Percentiles rank a stretch among this genome's conserved stretches.
Evolutionary conservation across 23 tunicate species (phyloP).

Genomic region (Diplosoma virens): DNA sequence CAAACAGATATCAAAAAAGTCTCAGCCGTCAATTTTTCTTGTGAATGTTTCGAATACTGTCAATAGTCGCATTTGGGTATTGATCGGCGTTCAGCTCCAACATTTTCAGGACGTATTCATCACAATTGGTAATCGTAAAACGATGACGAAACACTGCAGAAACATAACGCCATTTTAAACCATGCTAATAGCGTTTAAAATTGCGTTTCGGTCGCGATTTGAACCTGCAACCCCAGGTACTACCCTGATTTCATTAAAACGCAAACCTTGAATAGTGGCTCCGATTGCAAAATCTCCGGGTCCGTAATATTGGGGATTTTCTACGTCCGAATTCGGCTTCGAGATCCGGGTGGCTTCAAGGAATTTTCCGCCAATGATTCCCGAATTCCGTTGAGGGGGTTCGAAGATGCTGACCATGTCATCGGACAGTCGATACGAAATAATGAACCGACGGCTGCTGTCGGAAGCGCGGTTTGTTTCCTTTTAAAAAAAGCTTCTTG

Average conservation of each 20-base stretch:
- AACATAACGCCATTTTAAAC: not conserved
- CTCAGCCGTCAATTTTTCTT: slow-evolving; percentile 16
- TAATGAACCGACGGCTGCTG: slow-evolving; percentile 60
- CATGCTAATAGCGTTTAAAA: too few species aligned
- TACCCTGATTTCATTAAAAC: not conserved
- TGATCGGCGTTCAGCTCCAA: slow-evolving; percentile 62
- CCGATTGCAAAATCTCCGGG: slow-evolving; percentile 93
- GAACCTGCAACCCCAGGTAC: too few species aligned
- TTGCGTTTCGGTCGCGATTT: too few species aligned
- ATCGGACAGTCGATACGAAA: slow-evolving; percentile 67
- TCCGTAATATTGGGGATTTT: slow-evolving; percentile 87
- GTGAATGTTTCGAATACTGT: slow-evolving; percentile 74
- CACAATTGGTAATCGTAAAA: slow-evolving; percentile 82
- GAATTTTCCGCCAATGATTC: slow-evolving; percentile 94
- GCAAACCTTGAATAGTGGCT: slow-evolving; percentile 62
- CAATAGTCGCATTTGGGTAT: slow-evolving; percentile 58
- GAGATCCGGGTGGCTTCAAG: slow-evolving; percentile 89
- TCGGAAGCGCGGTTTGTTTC: slow-evolving; percentile 81
- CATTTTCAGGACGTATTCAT: slow-evolving; percentile 67
- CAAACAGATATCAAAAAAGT: too few species aligned
- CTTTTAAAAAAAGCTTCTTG: slow-evolving; percentile 46
- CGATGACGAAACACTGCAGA: slow-evolving; percentile 79
- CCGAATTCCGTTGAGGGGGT: slow-evolving; percentile 71
- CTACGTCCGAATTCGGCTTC: slow-evolving; percentile 67
- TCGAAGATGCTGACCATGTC: slow-evolving; percentile 85